Evolutionary conservation across 2,797 vertebrate genomes (phyloP), one percentile per base, ranked within the genome.

Genomic region (Cheirogaleus major): DNA sequence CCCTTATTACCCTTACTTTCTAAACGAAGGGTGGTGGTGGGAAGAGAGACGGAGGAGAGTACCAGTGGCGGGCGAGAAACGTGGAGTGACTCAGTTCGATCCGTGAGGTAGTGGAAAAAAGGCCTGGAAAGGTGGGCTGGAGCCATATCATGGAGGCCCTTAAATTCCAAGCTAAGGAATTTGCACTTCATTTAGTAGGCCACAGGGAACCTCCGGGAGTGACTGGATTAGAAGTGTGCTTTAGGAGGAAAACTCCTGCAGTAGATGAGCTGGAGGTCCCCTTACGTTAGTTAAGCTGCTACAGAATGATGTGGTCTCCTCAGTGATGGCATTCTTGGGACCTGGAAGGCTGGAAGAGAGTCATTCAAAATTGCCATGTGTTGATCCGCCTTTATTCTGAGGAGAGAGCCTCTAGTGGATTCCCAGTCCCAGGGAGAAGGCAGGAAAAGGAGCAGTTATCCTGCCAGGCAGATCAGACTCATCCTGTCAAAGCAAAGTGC

Each of bases 91-190:
- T 81, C 67, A 0, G 3, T 81, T 84, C 43, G 75, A 85, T 41
- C 87, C 2, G 15, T 92, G 95, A 97, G 87, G 96, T 76, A 93
- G 94, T 95, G 95, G 95, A 92, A 95, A 92, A 96, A 91, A 50
- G 88, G 38, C 48, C 84, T 89, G 43, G 76, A 70, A 91, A 97
- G 80, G 95, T 76, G 93, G 97, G 80, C 82, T 4, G 45, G 80
- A 95, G 94, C 76, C 59, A 6, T 87, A 72, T 95, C 95, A 91
- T 2, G 27, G 89, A 93, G 94, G 41, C 88, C 92, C 81, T 97
- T 90, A 93, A 89, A 95, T 96, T 95, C 93, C 95, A 92, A 93
- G 83, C 90, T 81, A 92, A 97, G 89, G 97, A 97, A 96, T 95
- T 95, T 96, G 76, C 80, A 95, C 93, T 88, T 95, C 94, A 52